phyloP scores from a whole-genome alignment of 2,888 invertebrate genomes.

The Chromoteleia sp. region DNA sequence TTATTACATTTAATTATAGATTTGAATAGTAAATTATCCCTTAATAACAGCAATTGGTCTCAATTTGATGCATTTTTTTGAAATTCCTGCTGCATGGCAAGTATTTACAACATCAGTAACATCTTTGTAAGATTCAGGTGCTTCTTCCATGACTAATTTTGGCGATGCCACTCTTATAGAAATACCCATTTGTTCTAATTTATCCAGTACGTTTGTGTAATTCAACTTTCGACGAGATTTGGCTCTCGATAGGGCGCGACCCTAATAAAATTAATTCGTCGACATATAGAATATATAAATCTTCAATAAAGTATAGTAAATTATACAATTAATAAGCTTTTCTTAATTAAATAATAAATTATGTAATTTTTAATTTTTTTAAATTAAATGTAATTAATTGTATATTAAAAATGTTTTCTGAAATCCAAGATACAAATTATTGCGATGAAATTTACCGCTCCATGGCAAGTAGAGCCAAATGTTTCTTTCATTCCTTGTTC shows the following conservation, averaged over 20 bases:
- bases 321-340: no score
- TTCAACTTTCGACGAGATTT: slow-evolving; percentile 98
- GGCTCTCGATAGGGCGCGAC: slow-evolving; percentile 97
- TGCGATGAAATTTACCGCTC: slow-evolving; percentile 92
- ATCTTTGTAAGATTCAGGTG: slow-evolving; percentile 99
- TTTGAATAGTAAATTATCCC: slow-evolving; percentile 85
- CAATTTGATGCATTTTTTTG: slow-evolving; percentile 97
- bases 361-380: no score
- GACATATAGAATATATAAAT: background rate
- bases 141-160: slow-evolving; percentile 99
- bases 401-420: no score
- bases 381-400: no score
- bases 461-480: slow-evolving; percentile 99
- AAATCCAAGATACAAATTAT: no score
- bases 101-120: slow-evolving; percentile 99
- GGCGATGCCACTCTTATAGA: slow-evolving; percentile 99
- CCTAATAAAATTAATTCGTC: slow-evolving; percentile 86
- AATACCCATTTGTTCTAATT: slow-evolving; percentile 93
- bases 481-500: slow-evolving; percentile 99
- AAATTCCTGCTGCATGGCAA: slow-evolving; percentile 98
- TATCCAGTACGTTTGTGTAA: slow-evolving; percentile 94
- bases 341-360: no score
- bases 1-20: slow-evolving; percentile 2
- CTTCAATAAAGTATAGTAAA: background rate
- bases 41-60: slow-evolving; percentile 99